These are phyloP conservation scores for Sebastes iracundus DNA, from an alignment of 2,797 vertebrate species.

Conservation along the genomic window DNA sequence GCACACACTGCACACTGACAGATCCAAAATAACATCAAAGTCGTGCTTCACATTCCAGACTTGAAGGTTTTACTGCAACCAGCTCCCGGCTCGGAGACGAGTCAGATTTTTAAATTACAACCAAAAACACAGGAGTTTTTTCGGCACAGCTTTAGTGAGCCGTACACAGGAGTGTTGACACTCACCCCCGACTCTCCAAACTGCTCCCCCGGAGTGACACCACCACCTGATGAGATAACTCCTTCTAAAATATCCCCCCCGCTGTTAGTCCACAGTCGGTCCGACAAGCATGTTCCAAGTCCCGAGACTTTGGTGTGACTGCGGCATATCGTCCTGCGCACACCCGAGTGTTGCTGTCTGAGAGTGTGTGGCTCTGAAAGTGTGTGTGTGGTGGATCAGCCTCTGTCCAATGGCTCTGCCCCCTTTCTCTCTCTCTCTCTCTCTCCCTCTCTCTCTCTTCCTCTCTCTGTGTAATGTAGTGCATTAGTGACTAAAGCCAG, in stretches of 20 bases:
- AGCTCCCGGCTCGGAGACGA: slow-evolving; percentile 42
- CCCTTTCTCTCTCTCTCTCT: not conserved
- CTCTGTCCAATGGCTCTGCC: slow-evolving; percentile 55
- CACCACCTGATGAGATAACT: slow-evolving; percentile 44
- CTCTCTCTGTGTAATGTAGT: slow-evolving; percentile 34
- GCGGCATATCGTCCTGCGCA: slow-evolving; percentile 57
- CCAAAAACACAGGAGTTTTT: slow-evolving; percentile 22
- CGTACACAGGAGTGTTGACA: slow-evolving; percentile 17
- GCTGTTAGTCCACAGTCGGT: slow-evolving; percentile 52
- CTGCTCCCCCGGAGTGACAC: slow-evolving; percentile 55
- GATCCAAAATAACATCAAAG: slow-evolving; percentile 75
- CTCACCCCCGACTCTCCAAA: slow-evolving; percentile 62
- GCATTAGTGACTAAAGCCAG: slow-evolving; percentile 54
- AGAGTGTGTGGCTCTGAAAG: slow-evolving; percentile 51
- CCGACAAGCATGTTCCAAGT: slow-evolving; percentile 23
- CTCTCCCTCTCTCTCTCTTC: not conserved
- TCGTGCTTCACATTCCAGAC: slow-evolving; percentile 53
- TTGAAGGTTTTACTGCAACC: slow-evolving; percentile 57
- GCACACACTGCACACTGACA: slow-evolving; percentile 39
- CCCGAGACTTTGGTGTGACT: slow-evolving; percentile 38
- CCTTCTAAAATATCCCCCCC: slow-evolving; percentile 33
- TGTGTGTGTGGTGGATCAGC: slow-evolving; percentile 53
- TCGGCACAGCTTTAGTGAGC: not conserved
- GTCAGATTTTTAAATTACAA: slow-evolving; percentile 51
- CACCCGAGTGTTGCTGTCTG: slow-evolving; percentile 36